A percentile compares a stretch with the other conserved stretches of the same genome.
These are phyloP conservation scores for Rhorus exstirpatorius DNA, from an alignment of 2,888 invertebrate genomes.

Conservation along the genomic window DNA sequence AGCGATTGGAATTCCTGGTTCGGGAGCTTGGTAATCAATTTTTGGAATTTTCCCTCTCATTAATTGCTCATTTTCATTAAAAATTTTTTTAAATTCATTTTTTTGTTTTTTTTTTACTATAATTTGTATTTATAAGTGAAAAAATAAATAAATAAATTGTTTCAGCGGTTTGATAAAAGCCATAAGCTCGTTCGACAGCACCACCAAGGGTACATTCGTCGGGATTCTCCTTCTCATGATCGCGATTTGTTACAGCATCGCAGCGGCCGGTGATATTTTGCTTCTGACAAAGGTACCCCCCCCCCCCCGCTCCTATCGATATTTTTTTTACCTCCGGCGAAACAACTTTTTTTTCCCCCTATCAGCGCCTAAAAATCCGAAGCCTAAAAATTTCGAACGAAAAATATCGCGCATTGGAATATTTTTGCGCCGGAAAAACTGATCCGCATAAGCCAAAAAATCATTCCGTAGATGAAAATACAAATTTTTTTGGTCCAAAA, in stretches of 20 bases:
- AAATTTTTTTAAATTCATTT: not conserved
- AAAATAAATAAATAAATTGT: slow-evolving; percentile 70
- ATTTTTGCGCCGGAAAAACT: too few relatives aligned
- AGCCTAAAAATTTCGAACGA: too few relatives aligned
- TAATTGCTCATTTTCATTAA: slow-evolving; percentile 26
- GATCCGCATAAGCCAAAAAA: too few relatives aligned
- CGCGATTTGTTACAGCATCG: slow-evolving; percentile 92
- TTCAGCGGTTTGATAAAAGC: slow-evolving; percentile 93
- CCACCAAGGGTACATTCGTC: slow-evolving; percentile 89
- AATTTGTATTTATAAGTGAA: not conserved
- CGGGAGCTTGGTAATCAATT: slow-evolving; percentile 96
- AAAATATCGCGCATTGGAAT: too few relatives aligned
- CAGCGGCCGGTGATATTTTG: slow-evolving; percentile 92
- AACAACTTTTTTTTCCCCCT: too few relatives aligned
- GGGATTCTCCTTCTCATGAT: slow-evolving; percentile 93
- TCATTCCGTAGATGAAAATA: too few relatives aligned
- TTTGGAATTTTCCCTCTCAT: slow-evolving; percentile 55
- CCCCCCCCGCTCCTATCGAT: too few relatives aligned
- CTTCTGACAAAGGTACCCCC: slow-evolving; percentile 93
- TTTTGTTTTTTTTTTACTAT: not conserved
- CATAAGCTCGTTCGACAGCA: slow-evolving; percentile 88
- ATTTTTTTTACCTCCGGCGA: not conserved
- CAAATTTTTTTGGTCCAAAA: too few relatives aligned
- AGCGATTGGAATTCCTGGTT: slow-evolving; percentile 93
- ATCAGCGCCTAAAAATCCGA: too few relatives aligned